Conservation (phyloP, 2,797 vertebrate genomes). For the Gymnoscopelus braueri region DNA sequence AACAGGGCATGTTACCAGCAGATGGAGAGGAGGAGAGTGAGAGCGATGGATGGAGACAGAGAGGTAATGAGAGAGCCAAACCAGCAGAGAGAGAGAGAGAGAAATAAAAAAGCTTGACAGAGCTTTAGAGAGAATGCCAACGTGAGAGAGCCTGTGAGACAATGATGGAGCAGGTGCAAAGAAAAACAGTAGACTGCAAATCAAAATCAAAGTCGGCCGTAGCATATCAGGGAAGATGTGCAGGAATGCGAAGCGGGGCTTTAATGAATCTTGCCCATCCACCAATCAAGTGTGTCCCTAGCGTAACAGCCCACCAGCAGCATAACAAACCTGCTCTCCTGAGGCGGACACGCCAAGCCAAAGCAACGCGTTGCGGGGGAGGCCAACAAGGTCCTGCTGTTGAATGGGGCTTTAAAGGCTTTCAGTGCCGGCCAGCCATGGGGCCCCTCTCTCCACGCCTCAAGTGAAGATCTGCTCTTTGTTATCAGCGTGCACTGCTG, state of each 20-base stretch:
- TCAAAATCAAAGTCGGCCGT: slow-evolving; percentile 31
- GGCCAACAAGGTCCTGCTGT: slow-evolving; percentile 35
- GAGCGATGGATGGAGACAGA: slow-evolving; percentile 4
- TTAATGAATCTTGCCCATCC: slow-evolving; percentile 56
- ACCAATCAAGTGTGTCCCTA: slow-evolving; percentile 42
- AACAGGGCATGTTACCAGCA: slow-evolving; percentile 19
- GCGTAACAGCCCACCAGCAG: slow-evolving; percentile 50
- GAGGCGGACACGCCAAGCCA: slow-evolving; percentile 25
- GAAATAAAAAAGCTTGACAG: slow-evolving; percentile 1
- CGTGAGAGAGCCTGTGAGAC: not conserved
- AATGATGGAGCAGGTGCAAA: not conserved
- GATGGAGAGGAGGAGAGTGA: not conserved
- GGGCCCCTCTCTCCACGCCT: slow-evolving; percentile 28
- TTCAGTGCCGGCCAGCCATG: slow-evolving; percentile 45
- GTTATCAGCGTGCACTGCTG: slow-evolving; percentile 59
- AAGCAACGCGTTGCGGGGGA: slow-evolving; percentile 10
- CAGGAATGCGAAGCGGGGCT: slow-evolving; percentile 42
- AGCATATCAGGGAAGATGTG: slow-evolving; percentile 25
- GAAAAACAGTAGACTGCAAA: not conserved
- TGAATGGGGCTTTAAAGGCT: slow-evolving; percentile 57
- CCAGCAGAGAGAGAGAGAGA: not conserved
- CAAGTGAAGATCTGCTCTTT: slow-evolving; percentile 46
- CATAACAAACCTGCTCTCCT: slow-evolving; percentile 48
- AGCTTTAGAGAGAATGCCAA: not conserved
- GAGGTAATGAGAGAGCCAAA: not conserved